These are phyloP conservation scores for Bos taurus DNA, from an alignment of 2,113 vertebrate genomes.

Conservation along the genomic window ARS-UCD2.0 NC_037344.1:15122501-15123000, in stretches of 20 bases:
- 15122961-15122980: neutral
- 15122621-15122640: slow-evolving; percentile 9
- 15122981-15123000: neutral
- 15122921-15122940: neutral
- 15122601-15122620: slow-evolving; percentile 14
- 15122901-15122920: neutral
- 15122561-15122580: slow-evolving; percentile 26
- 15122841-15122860: neutral
- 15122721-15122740: slow-evolving; percentile 1
- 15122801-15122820: neutral
- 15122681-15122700: neutral
- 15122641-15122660: neutral
- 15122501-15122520: slow-evolving; percentile 38
- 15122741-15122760: neutral
- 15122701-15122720: neutral
- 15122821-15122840: neutral
- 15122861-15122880: neutral
- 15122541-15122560: slow-evolving; percentile 6
- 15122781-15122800: neutral
- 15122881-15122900: neutral
- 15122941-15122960: neutral
- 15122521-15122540: slow-evolving; percentile 47
- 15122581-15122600: neutral
- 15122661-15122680: slow-evolving; percentile 6
- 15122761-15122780: neutral